These are phyloP conservation scores for Congeria kusceri DNA, from an alignment of 2,888 invertebrate species.

Conservation along the genomic window DNA sequence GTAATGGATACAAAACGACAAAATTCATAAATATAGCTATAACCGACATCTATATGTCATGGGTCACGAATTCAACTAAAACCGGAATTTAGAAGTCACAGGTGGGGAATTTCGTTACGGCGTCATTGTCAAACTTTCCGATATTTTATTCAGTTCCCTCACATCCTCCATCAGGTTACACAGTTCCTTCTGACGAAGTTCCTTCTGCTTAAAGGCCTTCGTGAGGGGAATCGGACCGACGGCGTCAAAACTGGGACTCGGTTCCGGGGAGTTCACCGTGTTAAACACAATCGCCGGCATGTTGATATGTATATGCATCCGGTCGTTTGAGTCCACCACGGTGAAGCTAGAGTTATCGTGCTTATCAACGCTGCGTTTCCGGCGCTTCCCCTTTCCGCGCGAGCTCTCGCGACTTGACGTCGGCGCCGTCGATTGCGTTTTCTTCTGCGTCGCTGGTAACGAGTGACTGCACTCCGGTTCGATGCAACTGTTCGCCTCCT, in stretches of 20 bases:
- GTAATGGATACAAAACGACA: too few species aligned
- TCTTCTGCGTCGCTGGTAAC: constrained; percentile 4
- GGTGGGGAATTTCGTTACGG: too few species aligned
- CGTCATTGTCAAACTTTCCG: constrained; percentile 54
- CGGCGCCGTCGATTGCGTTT: constrained; percentile 4
- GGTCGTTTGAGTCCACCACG: constrained; percentile 36
- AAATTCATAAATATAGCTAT: too few species aligned
- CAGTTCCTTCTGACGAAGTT: constrained; percentile 74
- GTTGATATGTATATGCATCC: constrained; percentile 71
- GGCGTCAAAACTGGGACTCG: constrained; percentile 20
- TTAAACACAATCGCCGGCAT: constrained; percentile 79
- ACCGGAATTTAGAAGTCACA: too few species aligned
- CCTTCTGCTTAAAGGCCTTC: constrained; percentile 76
- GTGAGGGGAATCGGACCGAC: constrained; percentile 31
- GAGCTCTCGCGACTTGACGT: constrained; percentile 22
- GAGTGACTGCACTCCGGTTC: neutral
- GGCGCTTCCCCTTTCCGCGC: constrained; percentile 23
- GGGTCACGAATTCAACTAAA: too few species aligned
- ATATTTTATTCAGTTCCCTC: constrained; percentile 73
- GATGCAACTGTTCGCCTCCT: constrained; percentile 18
- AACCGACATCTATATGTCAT: too few species aligned
- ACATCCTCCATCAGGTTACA: constrained; percentile 79
- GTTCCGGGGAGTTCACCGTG: constrained; percentile 57
- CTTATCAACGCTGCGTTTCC: constrained; percentile 17
- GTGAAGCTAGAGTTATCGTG: constrained; percentile 17